Evolutionary conservation across 2,113 vertebrate genomes (phyloP).

Genomic region (Paracanthobrama guichenoti): DNA sequence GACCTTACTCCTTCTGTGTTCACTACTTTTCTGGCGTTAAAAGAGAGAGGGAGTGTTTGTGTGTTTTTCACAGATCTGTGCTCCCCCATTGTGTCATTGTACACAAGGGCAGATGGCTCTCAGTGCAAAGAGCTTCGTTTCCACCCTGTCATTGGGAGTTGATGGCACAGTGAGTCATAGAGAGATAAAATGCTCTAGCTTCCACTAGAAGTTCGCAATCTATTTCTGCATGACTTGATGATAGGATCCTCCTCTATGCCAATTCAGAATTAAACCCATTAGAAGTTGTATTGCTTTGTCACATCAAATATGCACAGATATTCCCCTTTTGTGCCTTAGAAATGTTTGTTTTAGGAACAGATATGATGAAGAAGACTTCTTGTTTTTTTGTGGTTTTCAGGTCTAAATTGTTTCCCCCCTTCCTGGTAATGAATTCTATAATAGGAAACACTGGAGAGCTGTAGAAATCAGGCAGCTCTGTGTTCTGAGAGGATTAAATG

Average conservation of each 20-base stretch:
- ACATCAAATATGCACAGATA: neutral
- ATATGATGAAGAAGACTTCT: neutral
- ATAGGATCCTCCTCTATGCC: neutral
- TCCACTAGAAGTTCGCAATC: constrained; percentile 40
- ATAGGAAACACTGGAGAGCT: constrained; percentile 56
- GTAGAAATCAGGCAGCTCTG: constrained; percentile 72
- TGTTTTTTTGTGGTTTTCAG: constrained; percentile 25
- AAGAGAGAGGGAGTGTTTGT: constrained; percentile 12
- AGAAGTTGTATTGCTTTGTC: neutral
- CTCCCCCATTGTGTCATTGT: constrained; percentile 59
- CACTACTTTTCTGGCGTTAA: constrained; percentile 41
- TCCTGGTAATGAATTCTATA: constrained; percentile 52
- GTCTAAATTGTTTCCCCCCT: constrained; percentile 47
- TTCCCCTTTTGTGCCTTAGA: neutral
- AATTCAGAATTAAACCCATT: neutral
- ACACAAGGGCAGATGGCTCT: constrained; percentile 63
- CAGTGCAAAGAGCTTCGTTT: constrained; percentile 58
- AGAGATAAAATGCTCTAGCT: constrained; percentile 44
- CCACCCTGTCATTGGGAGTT: constrained; percentile 58
- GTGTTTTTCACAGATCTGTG: constrained; percentile 50
- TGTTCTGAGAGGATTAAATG: constrained; percentile 82
- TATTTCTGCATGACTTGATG: neutral
- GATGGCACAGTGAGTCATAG: constrained; percentile 50
- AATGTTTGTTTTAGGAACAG: constrained; percentile 28
- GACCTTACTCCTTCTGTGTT: constrained; percentile 3